Conservation (phyloP, 2,113 vertebrate genomes). For the Chascanopsetta lugubris region DNA sequence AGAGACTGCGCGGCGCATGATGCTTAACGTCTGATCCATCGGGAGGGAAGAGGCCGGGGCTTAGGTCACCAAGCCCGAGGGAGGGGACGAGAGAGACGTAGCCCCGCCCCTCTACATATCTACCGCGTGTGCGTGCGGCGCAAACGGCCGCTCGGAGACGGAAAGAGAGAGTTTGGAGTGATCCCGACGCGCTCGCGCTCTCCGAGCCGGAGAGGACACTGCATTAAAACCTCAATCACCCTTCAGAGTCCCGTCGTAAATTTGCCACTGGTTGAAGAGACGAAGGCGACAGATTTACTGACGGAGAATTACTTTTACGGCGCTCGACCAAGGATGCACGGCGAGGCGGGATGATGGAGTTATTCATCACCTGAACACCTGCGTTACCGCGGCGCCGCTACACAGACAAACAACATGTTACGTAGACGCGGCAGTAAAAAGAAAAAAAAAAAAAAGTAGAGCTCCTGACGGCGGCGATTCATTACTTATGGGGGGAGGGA, state of each 20-base stretch:
- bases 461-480: neutral
- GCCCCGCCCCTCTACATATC: neutral
- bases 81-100: conserved; percentile 9
- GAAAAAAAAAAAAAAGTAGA: neutral
- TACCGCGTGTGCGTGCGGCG: no score
- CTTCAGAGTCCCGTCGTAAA: neutral
- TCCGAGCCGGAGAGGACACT: neutral
- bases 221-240: neutral
- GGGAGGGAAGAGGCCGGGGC: conserved; percentile 10
- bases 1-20: conserved; percentile 62
- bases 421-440: no score
- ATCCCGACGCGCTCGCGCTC: neutral
- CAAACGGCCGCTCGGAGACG: neutral
- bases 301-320: neutral
- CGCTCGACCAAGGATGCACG: conserved; percentile 1
- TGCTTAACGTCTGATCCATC: conserved; percentile 47
- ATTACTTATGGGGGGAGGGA: neutral
- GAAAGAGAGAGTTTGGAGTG: neutral
- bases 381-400: neutral
- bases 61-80: conserved; percentile 20
- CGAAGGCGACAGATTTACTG: neutral
- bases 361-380: neutral
- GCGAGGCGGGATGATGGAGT: neutral
- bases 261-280: neutral
- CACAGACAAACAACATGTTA: neutral